Base-by-base conservation (phyloP, 2,113 vertebrate genomes). In the Emberiza fucata region DNA sequence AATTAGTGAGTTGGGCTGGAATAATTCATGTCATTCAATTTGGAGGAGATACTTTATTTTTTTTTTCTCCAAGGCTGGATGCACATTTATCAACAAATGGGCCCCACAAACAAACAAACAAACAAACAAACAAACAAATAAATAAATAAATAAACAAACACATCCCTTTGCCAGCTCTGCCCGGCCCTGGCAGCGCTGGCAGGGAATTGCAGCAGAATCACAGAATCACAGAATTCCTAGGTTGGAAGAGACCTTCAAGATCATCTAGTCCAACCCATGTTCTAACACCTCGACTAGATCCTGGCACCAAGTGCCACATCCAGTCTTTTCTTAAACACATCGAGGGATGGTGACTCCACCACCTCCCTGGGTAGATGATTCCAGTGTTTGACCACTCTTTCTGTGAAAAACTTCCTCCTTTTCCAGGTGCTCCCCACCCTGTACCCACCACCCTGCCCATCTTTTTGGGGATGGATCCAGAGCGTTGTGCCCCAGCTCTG, bases 1-100 rank as follows among this genome's bases (percentile, higher is more conserved):
- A 98, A 98, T 98, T 98, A 98, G 97, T 93, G 97, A 97, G 95
- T 95, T 97, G 75, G 97, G 97, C 94, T 14, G 81, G 98, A 98
- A 98, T 98, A 97, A 98, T 95, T 98, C 95, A 93, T 93, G 96
- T 94, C 97, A 96, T 92, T 97, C 97, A 94, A 85, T 93, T 96
- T 69, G 31, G 93, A 97, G 96, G 82, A 94, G 96, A 93, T 25
- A 31, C 71, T 86, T 35, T 40, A 57, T 42, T 47, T 81, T 81
- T 63, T 61, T 61, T 65, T 54, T 57, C n/a, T 53, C 66, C 29
- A 42, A 73, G 33, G 9, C 83, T 90, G 6, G 5, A 28, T 66
- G 81, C 63, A 92, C 81, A 95, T 82, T 14, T 28, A 54, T 64
- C 59, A 82, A 11, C 69, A 77, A 69, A 84, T 44, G 86, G 25